phyloP scores from a whole-genome alignment of 2,888 invertebrate species.

The Seira ritae region DNA sequence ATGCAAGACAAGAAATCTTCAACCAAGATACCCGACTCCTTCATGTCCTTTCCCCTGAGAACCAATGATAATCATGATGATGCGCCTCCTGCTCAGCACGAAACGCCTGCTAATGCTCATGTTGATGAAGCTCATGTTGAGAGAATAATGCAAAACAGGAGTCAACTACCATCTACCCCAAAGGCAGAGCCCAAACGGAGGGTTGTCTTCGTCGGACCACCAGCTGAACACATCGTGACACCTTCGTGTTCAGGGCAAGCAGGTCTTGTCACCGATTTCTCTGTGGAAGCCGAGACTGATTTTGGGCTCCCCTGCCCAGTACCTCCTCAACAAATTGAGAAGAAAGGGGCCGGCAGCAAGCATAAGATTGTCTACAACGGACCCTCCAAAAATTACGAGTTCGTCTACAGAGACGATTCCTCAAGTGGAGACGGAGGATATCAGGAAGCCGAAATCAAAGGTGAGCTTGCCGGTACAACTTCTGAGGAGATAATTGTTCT shows the following conservation, averaged over 20 bases:
- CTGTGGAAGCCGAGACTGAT: slow-evolving; percentile 35
- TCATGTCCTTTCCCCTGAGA: background rate
- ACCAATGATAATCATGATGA: slow-evolving; percentile 22
- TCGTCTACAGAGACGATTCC: slow-evolving; percentile 27
- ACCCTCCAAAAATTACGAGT: slow-evolving; percentile 1
- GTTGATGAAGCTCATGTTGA: background rate
- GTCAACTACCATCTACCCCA: slow-evolving; percentile 31
- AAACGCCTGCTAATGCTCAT: slow-evolving; percentile 12
- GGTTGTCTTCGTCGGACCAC: slow-evolving; percentile 19
- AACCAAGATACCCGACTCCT: background rate
- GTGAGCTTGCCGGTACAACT: slow-evolving; percentile 35
- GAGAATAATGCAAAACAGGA: slow-evolving; percentile 43
- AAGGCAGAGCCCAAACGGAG: slow-evolving; percentile 23
- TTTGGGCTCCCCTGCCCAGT: slow-evolving; percentile 33
- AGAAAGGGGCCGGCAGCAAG: background rate
- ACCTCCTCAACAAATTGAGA: slow-evolving; percentile 40
- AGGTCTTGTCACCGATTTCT: background rate
- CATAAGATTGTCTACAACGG: slow-evolving; percentile 12
- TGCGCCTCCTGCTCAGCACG: background rate
- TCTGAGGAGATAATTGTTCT: slow-evolving; percentile 51
- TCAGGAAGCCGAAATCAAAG: background rate
- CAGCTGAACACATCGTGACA: slow-evolving; percentile 42
- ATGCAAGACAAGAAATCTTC: background rate
- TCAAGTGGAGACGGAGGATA: background rate
- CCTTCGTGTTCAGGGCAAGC: background rate